Conservation (phyloP, 2,888 invertebrate species). For the Cecidostiba fungosa region DNA sequence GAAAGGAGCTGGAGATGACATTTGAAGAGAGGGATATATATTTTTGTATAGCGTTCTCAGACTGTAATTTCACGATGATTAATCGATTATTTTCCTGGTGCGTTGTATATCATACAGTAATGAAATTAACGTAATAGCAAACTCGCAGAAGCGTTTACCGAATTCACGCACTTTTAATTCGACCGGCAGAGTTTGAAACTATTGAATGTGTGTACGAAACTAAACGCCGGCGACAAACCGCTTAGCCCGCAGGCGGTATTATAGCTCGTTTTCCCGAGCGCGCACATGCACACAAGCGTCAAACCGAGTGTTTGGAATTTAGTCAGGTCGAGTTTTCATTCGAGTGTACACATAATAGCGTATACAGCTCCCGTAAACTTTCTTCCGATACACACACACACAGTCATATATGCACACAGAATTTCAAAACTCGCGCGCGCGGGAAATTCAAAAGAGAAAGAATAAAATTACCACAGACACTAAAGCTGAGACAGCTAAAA, state of each 20-base stretch:
- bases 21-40: background rate
- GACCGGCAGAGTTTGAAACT: background rate
- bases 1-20: background rate
- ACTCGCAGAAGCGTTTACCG: background rate
- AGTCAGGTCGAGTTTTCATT: background rate
- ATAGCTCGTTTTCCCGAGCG: background rate
- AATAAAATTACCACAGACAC: background rate
- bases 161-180: background rate
- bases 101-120: too few species aligned
- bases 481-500: background rate
- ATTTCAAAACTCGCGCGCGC: constrained; percentile 1
- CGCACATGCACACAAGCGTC: background rate
- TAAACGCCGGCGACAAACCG: constrained; percentile 39
- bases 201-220: constrained; percentile 11
- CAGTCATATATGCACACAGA: background rate
- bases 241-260: background rate
- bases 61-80: background rate
- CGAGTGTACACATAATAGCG: background rate
- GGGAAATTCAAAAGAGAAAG: background rate
- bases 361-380: background rate
- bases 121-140: too few species aligned
- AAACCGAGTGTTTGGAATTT: background rate
- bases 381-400: background rate
- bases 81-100: background rate
- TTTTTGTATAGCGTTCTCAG: too few species aligned